A percentile compares a stretch with the other conserved stretches of the same genome.
Conservation (phyloP, 2,113 vertebrate species). For the Protomyctophum bolini region DNA sequence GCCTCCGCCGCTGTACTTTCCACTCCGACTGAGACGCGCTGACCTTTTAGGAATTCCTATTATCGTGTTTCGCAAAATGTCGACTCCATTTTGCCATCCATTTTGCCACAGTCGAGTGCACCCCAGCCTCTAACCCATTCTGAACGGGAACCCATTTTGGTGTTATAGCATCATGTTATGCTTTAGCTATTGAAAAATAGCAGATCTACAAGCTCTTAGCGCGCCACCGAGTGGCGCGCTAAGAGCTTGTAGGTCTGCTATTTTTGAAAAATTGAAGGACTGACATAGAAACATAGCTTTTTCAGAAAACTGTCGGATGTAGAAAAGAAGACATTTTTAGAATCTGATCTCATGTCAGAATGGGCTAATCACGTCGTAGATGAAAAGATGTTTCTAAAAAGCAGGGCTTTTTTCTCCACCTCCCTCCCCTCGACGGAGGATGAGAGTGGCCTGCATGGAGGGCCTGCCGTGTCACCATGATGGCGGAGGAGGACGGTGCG, state of each 20-base stretch:
- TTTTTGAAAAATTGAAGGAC: too few relatives aligned
- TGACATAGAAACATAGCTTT: too few relatives aligned
- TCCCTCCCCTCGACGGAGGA: not conserved
- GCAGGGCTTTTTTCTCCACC: not conserved
- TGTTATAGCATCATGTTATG: too few relatives aligned
- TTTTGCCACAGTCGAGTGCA: constrained; percentile 26
- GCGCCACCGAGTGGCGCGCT: too few relatives aligned
- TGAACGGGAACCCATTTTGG: too few relatives aligned
- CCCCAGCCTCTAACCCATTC: not conserved
- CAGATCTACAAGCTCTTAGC: too few relatives aligned
- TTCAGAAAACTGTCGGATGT: too few relatives aligned
- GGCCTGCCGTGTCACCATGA: constrained; percentile 34
- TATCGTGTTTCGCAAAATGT: not conserved
- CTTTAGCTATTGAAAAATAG: too few relatives aligned
- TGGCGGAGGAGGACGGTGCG: constrained; percentile 20
- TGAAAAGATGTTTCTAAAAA: not conserved
- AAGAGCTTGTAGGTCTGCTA: too few relatives aligned
- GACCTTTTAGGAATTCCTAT: not conserved
- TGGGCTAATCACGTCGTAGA: constrained; percentile 1
- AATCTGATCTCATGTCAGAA: too few relatives aligned
- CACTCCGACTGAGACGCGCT: not conserved
- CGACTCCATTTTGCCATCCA: constrained; percentile 21
- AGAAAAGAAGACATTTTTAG: too few relatives aligned
- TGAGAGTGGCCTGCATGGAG: constrained; percentile 40
- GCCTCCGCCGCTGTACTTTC: not conserved